Evolutionary conservation across 2,797 vertebrate species (phyloP), one percentile per base, ranked within the genome.

Genomic region (Periophthalmus magnuspinnatus): DNA sequence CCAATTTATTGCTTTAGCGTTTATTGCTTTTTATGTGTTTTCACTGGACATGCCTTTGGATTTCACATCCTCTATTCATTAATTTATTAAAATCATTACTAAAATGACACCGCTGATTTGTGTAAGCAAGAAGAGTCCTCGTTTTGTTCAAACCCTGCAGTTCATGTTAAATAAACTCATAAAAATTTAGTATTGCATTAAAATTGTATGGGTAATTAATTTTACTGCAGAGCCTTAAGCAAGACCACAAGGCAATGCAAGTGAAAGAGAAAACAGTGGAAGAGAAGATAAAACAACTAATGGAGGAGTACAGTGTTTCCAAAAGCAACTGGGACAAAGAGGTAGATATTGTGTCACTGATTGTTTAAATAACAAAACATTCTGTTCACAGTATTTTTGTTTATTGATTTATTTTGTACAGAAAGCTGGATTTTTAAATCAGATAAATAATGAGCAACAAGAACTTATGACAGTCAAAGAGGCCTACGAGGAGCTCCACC

Each of bases 161-260:
- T 95, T 95, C 93, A 90, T 93, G 94, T 95, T 95, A 96, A 95
- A 97, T 95, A 97, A 98, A 95, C 95, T 94, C 95, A 96, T 96
- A 95, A 97, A 96, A 96, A 95, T 96, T 95, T 95, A 97, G 95
- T 95, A 96, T 96, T 97, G 95, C 95, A 98, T 98, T 98, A 96
- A 97, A 96, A 95, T 95, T 94, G 94, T 92, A 95, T 88, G 95
- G 96, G 95, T 95, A 95, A 97, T 98, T 98, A 97, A 99, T 98
- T 99, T 99, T 96, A 98, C 93, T 94, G 94, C 96, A 98, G 96
- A 93, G 91, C 91, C 95, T 98, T 95, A 95, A 97, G 94, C 95
- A 93, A 93, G 96, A 98, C 95, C 97, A 97, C 86, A 94, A 96
- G 93, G 93, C 94, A 90, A 95, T 95, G 93, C 95, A 86, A 92